These are phyloP conservation scores for Chorisops tibialis DNA, from an alignment of 2,888 invertebrate genomes.

Conservation along the genomic window DNA sequence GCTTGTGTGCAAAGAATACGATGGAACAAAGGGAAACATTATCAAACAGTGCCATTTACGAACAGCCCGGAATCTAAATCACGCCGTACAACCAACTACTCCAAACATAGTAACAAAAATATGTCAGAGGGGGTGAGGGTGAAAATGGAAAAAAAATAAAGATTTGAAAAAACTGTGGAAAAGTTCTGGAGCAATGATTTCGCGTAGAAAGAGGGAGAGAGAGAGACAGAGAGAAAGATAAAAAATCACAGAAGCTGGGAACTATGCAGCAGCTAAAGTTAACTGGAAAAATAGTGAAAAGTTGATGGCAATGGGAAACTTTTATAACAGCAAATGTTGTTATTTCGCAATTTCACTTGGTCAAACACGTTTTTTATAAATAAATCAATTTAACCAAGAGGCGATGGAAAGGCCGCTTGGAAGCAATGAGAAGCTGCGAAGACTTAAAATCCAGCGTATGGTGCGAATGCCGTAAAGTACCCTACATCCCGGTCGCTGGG, in stretches of 20 bases:
- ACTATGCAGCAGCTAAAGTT: slow-evolving; percentile 1
- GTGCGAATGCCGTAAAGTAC: too few relatives aligned
- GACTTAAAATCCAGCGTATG: background rate
- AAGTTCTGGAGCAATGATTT: slow-evolving; percentile 1
- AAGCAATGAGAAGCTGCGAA: background rate
- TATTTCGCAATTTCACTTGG: background rate
- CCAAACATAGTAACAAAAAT: background rate
- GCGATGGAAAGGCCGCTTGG: background rate
- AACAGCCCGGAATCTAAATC: background rate
- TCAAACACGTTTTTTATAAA: background rate
- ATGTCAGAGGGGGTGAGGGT: too few relatives aligned
- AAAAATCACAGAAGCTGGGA: slow-evolving; percentile 1
- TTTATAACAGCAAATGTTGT: background rate
- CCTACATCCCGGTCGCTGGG: too few relatives aligned
- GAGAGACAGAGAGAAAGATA: background rate
- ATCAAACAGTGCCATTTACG: background rate
- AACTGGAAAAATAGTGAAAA: background rate
- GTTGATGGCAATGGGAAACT: background rate
- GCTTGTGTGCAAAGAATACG: background rate
- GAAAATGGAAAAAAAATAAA: too few relatives aligned
- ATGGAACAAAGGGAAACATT: slow-evolving; percentile 9
- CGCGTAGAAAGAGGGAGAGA: background rate
- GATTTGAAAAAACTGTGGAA: background rate
- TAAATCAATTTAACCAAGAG: background rate
- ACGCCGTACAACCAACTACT: slow-evolving; percentile 5